Evolutionary conservation across 2,113 vertebrate genomes (phyloP).

Genomic region (Nyctereutes procyonoides): DNA sequence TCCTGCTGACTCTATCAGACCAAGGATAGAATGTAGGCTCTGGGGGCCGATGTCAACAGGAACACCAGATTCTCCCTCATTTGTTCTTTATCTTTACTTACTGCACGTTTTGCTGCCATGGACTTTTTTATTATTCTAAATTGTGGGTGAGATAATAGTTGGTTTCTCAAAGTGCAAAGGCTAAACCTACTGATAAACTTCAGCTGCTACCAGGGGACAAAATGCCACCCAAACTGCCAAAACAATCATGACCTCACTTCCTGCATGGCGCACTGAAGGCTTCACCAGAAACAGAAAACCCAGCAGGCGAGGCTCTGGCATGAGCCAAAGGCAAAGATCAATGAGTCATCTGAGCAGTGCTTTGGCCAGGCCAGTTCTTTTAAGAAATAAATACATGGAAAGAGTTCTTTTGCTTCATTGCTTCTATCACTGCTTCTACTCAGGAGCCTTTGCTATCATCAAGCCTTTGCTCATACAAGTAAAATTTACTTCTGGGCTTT

Average conservation of each 20-base stretch:
- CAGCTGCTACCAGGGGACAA: slow-evolving; percentile 64
- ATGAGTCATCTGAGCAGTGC: background rate
- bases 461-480: background rate
- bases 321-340: background rate
- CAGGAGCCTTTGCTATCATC: background rate
- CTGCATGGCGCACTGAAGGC: background rate
- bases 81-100: slow-evolving; percentile 78
- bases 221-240: slow-evolving; percentile 69
- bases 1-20: background rate
- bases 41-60: background rate
- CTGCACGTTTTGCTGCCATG: slow-evolving; percentile 40
- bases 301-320: background rate
- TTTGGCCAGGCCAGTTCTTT: background rate
- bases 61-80: slow-evolving; percentile 4
- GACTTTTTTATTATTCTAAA: slow-evolving; percentile 74
- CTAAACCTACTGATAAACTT: slow-evolving; percentile 83
- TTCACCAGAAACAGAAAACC: background rate
- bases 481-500: background rate
- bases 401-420: background rate
- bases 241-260: slow-evolving; percentile 77
- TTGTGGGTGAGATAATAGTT: slow-evolving; percentile 76
- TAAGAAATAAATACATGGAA: slow-evolving; percentile 34
- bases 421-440: background rate
- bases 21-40: background rate
- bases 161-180: slow-evolving; percentile 82